A percentile compares a stretch with the other conserved stretches of the same genome.
phyloP scores from a whole-genome alignment of 1,140 invertebrate genomes.

The Rhynchophorus ferrugineus region DNA sequence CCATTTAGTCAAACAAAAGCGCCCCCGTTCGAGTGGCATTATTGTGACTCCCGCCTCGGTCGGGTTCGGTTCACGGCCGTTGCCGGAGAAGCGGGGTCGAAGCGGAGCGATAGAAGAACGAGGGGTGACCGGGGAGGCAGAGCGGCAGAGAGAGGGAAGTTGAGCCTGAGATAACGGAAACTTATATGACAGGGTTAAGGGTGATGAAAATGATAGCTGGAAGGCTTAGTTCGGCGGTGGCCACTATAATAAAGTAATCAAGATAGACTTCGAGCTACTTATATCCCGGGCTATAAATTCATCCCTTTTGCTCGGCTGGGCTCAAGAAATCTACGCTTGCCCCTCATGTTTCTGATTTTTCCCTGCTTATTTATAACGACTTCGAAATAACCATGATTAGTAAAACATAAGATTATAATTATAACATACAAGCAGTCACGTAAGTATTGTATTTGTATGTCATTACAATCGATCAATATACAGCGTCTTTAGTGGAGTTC shows the following conservation, averaged over 20 bases:
- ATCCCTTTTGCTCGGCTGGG: conserved; percentile 5
- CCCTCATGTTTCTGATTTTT: background rate
- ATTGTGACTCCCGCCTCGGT: conserved; percentile 30
- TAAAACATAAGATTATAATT: too few relatives aligned
- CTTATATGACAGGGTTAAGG: conserved; percentile 44
- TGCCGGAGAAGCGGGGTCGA: background rate
- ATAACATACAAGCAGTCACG: too few relatives aligned
- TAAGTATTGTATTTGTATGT: too few relatives aligned
- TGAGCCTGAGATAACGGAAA: conserved; percentile 39
- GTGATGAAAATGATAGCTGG: conserved; percentile 42
- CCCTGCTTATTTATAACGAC: too few relatives aligned
- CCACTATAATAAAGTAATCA: conserved; percentile 36
- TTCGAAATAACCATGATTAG: too few relatives aligned
- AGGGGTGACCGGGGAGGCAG: conserved; percentile 3
- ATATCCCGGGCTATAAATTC: conserved; percentile 15
- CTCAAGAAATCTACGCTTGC: background rate
- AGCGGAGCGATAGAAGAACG: conserved; percentile 6
- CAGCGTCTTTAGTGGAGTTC: too few relatives aligned
- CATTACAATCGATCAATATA: too few relatives aligned
- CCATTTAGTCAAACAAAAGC: conserved; percentile 42
- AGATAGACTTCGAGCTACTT: conserved; percentile 29
- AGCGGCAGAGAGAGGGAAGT: conserved; percentile 11
- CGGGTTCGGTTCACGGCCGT: conserved; percentile 25
- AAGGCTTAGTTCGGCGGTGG: conserved; percentile 37
- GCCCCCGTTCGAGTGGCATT: conserved; percentile 32